Base-by-base conservation (phyloP, 1,140 invertebrate species). In the Pseudomyrmex dendroicus region DNA sequence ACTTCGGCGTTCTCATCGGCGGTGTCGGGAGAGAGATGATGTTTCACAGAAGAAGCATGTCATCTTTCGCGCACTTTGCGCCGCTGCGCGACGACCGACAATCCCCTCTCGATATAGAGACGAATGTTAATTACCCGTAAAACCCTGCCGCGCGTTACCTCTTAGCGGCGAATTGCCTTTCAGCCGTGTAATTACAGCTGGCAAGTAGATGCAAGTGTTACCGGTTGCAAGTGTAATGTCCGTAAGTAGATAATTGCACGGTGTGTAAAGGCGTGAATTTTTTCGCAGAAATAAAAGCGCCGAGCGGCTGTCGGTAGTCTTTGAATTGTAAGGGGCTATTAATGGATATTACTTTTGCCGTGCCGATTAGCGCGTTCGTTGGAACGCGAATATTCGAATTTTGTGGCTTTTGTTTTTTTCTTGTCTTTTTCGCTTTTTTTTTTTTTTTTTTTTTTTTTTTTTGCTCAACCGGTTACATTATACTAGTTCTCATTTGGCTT, bases 121-220 rank as follows among this genome's bases (percentile, higher is more conserved):
- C 80, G 68, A 88, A 88, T 86, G 84, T 88, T 88, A 89, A 89
- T 89, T 88, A 86, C 48, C 72, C 70, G 83, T 80, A 86, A 86
- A 86, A 86, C 76, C 80, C 72, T 68, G 56, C 84, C 20, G 61
- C 80, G 70, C 66, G 66, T 82, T 35, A n/a, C 63, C 76, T 80
- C 76, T 80, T 80, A 59, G 67, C 54, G 73, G 78, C 63, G 62
- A 73, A 67, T 59, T 67, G 50, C 77, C 76, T 74, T 83, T 67
- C 52, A 72, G 50, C 52, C 63, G 68, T 82, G 85, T 86, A 87
- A 87, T 87, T 87, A 87, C 73, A 85, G 54, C n/a, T 67, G 78
- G 85, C 84, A 82, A 87, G 85, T 83, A 82, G 86, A 86, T 66
- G 78, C 74, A 83, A 87, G 73, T 83, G 78, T 77, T 77, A 48